Percentiles rank a stretch among this genome's conserved stretches.
These are phyloP conservation scores for Lynx canadensis DNA, from an alignment of 2,113 vertebrate species.

Conservation along the genomic window DNA sequence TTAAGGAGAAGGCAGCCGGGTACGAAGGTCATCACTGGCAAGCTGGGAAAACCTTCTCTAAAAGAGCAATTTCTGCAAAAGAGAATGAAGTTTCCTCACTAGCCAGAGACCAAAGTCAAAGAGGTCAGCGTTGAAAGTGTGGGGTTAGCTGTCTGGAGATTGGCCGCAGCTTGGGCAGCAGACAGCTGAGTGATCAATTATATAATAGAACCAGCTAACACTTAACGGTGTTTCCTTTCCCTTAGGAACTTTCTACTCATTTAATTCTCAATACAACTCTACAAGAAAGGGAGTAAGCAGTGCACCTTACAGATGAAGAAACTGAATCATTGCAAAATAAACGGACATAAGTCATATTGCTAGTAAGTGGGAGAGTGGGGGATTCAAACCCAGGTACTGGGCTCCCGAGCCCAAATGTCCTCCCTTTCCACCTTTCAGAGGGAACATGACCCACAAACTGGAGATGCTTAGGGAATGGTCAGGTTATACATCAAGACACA, in stretches of 20 bases:
- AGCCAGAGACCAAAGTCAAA: not conserved
- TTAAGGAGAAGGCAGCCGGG: not conserved
- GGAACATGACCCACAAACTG: not conserved
- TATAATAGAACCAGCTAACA: conserved; percentile 31
- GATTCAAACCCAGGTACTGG: not conserved
- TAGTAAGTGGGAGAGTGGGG: not conserved
- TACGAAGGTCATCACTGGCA: not conserved
- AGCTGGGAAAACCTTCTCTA: not conserved
- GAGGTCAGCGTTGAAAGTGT: not conserved
- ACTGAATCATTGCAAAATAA: not conserved
- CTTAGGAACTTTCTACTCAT: conserved; percentile 4
- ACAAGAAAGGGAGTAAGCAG: not conserved
- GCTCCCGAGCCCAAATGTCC: not conserved
- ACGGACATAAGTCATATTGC: not conserved
- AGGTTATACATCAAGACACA: not conserved
- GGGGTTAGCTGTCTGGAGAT: not conserved
- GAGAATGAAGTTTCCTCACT: conserved; percentile 16
- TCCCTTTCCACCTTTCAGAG: not conserved
- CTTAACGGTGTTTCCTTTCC: not conserved
- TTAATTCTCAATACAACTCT: not conserved
- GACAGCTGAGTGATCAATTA: not conserved
- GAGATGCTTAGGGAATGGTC: not conserved
- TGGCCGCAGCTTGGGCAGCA: not conserved
- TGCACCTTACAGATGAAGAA: conserved; percentile 8
- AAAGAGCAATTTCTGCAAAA: conserved; percentile 20